These are phyloP conservation scores for Bruchidius siliquastri DNA, from an alignment of 2,888 invertebrate species.

Conservation along the genomic window DNA sequence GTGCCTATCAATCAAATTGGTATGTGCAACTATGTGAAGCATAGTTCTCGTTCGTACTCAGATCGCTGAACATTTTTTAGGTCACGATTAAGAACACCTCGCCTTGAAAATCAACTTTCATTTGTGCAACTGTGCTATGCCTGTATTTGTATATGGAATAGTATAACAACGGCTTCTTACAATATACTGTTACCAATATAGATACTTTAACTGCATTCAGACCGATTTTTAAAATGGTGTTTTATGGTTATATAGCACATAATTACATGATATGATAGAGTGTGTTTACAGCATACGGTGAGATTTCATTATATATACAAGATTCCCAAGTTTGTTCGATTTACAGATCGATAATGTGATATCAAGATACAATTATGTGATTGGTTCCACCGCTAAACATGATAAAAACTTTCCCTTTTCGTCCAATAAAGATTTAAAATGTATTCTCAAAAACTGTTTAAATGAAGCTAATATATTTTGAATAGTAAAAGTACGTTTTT, in stretches of 20 bases:
- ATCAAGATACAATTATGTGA: no score
- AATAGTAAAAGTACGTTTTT: no score
- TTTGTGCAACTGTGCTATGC: background rate
- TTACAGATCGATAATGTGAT: no score
- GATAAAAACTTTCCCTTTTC: no score
- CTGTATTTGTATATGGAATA: background rate
- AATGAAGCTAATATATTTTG: no score
- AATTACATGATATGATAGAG: no score
- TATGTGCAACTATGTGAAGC: background rate
- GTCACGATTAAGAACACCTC: background rate
- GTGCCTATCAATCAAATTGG: background rate
- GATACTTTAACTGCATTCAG: background rate
- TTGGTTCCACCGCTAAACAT: no score
- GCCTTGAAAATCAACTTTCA: background rate
- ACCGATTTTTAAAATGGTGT: background rate
- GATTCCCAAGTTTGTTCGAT: no score
- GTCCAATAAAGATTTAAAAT: no score
- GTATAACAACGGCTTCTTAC: background rate
- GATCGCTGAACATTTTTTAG: background rate
- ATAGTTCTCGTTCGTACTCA: background rate
- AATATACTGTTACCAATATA: background rate
- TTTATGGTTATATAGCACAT: background rate
- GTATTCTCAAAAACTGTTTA: no score
- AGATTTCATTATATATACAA: no score
- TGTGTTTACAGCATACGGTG: no score